phyloP scores from a whole-genome alignment of 2,888 invertebrate genomes.

The Tiphia femorata region DNA sequence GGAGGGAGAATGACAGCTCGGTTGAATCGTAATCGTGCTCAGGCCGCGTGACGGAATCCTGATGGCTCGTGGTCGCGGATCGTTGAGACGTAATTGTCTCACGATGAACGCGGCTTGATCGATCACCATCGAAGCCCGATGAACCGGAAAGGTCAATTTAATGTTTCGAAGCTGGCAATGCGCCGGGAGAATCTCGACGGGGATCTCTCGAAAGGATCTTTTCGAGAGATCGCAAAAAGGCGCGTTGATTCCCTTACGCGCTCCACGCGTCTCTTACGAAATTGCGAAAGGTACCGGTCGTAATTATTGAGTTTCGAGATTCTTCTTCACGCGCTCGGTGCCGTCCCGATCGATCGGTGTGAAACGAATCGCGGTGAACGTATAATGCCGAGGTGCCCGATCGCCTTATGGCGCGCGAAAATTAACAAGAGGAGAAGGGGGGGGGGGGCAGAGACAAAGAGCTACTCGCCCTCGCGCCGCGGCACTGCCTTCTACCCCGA shows the following conservation, averaged over 20 bases:
- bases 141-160: slow-evolving; percentile 48
- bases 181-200: slow-evolving; percentile 22
- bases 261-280: too few relatives aligned
- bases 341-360: slow-evolving; percentile 17
- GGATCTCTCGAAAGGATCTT: background rate
- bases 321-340: slow-evolving; percentile 2
- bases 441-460: background rate
- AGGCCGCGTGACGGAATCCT: slow-evolving; percentile 53
- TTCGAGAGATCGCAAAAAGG: background rate
- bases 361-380: background rate
- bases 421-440: background rate
- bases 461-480: background rate
- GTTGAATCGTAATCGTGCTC: slow-evolving; percentile 39
- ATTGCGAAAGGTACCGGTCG: too few relatives aligned
- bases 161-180: slow-evolving; percentile 37
- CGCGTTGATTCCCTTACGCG: background rate
- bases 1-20: slow-evolving; percentile 23
- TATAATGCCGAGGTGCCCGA: background rate
- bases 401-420: background rate
- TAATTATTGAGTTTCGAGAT: slow-evolving; percentile 18
- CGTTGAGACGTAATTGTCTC: slow-evolving; percentile 50
- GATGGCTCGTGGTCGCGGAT: slow-evolving; percentile 47
- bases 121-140: slow-evolving; percentile 34
- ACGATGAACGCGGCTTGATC: slow-evolving; percentile 41
- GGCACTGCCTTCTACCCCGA: slow-evolving; percentile 4